Evolutionary conservation across 1,140 invertebrate species (phyloP).

Genomic region (Drosophila kohkoa): DNA sequence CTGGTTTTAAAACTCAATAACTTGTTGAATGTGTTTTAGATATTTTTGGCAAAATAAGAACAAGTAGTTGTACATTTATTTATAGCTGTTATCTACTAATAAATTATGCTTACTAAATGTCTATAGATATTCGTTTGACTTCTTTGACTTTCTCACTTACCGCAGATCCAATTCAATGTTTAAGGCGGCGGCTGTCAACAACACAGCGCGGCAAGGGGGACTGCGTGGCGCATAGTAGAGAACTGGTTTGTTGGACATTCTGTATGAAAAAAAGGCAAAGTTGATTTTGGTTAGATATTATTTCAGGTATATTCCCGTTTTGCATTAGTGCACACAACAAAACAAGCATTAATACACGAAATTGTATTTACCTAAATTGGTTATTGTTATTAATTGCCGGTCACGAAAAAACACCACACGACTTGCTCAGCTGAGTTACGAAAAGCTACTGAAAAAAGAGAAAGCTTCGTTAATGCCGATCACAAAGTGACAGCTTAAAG

Average conservation of each 20-base stretch:
- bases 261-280: not conserved
- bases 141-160: slow-evolving; percentile 40
- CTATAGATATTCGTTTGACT: not conserved
- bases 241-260: slow-evolving; percentile 76
- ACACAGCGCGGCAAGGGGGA: slow-evolving; percentile 88
- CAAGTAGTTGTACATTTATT: too few species aligned
- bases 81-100: not conserved
- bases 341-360: not conserved
- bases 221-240: slow-evolving; percentile 84
- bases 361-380: slow-evolving; percentile 8
- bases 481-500: slow-evolving; percentile 20
- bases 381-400: slow-evolving; percentile 21
- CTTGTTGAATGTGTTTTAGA: not conserved
- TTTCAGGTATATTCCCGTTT: slow-evolving; percentile 42
- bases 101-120: not conserved
- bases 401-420: slow-evolving; percentile 7
- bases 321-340: slow-evolving; percentile 15
- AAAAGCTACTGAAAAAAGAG: slow-evolving; percentile 41
- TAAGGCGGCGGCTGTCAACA: slow-evolving; percentile 88
- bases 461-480: slow-evolving; percentile 32
- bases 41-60: too few species aligned
- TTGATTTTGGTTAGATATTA: not conserved
- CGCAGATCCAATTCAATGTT: slow-evolving; percentile 89
- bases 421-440: slow-evolving; percentile 28
- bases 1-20: slow-evolving; percentile 54